Evolutionary conservation across 2,797 vertebrate species (phyloP), one percentile per base, ranked within the genome.

Genomic region (Parotocinclus haroldoi): DNA sequence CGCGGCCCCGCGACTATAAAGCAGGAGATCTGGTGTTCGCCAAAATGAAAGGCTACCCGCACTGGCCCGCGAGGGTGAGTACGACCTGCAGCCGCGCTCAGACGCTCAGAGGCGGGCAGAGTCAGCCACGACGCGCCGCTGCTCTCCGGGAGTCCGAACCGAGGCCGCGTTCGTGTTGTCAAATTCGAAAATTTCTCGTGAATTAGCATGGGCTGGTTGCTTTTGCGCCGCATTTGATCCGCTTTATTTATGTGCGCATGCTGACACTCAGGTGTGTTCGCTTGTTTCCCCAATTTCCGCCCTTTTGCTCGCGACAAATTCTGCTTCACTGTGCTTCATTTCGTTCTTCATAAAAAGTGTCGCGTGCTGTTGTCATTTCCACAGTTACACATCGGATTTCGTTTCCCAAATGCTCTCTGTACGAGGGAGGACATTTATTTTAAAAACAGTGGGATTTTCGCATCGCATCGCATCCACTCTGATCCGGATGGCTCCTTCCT

Each of bases 1-100:
- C 95, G 82, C 91, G 94, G 87, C 93, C 92, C 86, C 92, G 93
- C 82, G 94, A 95, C 42, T 96, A 93, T 89, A 94, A 94, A 88
- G 93, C 94, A 70, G 95, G 94, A 81, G 95, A 96, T 73, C 73
- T 96, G 90, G 93, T 96, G 66, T 96, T 95, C 84, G 94, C 94
- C 64, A 95, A 95, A 79, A 96, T 96, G 93, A 96, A 96, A 79
- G 93, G 93, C 82, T 95, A 95, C 86, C 94, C 93, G 85, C 93
- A 95, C 87, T 95, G 94, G 94, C 94, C 94, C 62, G 94, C 94
- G 81, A 89, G 94, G 93, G 94, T 96, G 90, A 95, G 94, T 95
- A 72, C 60, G 74, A 61, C 78, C 78, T 76, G 82, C 77, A 71
- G 81, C 65, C 54, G 64, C 54, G 37, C 64, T 50, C 12, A 37